phyloP scores from a whole-genome alignment of 2,113 vertebrate species.

The Caloenas nicobarica region DNA sequence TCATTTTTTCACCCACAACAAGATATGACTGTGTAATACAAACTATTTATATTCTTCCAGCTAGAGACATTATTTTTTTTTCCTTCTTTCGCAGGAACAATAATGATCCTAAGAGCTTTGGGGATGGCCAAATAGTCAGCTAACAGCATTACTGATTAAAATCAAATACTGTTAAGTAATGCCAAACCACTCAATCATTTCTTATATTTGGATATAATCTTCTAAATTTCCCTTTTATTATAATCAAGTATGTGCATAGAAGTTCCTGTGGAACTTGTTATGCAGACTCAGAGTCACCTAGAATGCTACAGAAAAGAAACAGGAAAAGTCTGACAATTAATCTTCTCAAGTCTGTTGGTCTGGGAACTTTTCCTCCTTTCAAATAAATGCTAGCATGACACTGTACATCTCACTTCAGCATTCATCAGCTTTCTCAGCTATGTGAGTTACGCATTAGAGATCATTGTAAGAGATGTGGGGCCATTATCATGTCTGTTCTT shows the following conservation, averaged over 20 bases:
- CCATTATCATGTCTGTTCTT: not conserved
- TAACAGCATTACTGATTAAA: not conserved
- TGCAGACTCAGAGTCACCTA: not conserved
- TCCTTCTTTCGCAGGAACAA: not conserved
- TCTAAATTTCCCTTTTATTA: not conserved
- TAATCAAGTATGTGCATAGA: not conserved
- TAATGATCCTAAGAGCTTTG: not conserved
- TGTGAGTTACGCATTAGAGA: not conserved
- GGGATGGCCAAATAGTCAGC: not conserved
- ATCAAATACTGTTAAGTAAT: not conserved
- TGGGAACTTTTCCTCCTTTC: not conserved
- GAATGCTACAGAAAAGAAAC: not conserved
- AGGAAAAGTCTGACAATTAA: not conserved
- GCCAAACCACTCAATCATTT: not conserved
- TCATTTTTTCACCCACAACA: not conserved
- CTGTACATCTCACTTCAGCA: not conserved
- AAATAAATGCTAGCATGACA: not conserved
- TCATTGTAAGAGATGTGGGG: not conserved
- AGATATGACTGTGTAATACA: not conserved
- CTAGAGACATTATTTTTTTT: not conserved
- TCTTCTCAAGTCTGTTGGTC: not conserved
- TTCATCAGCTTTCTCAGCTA: not conserved
- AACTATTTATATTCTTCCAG: not conserved
- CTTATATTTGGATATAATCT: not conserved
- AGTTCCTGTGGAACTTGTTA: not conserved